Evolutionary conservation across 2,113 vertebrate species (phyloP), one percentile per base, ranked within the genome.

Genomic region (Melanerpes aurifrons): DNA sequence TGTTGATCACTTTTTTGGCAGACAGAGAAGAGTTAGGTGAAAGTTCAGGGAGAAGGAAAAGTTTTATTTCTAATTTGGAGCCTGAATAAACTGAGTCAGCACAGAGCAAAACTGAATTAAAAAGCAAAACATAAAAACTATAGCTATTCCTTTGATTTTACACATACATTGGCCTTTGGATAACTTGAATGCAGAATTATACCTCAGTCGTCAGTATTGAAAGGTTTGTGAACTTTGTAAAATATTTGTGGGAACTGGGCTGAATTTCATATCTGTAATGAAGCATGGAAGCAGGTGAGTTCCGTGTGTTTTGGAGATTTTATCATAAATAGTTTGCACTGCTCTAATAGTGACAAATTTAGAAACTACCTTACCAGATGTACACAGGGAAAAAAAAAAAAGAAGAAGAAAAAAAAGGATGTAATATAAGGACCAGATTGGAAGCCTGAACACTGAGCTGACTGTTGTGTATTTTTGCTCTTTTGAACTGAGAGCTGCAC

Each of bases 281-380:
- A 89, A 96, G 92, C 87, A 83, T 86, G 58, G 87, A 94, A 91
- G 54, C 72, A 93, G 91, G 95, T 95, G 87, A 87, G 54, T 71
- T 94, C 80, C 87, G 91, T 91, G 93, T 94, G 93, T 75, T 91
- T 89, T 92, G 79, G 87, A 80, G 45, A 69, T 90, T 82, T 95
- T 93, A 63, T 94, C 86, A 72, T 86, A 82, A 95, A 95, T 93
- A 94, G 62, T 86, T 95, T 91, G 87, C 89, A 95, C 94, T 91
- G 25, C 82, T 92, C 12, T 91, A 89, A 90, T 90, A 94, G 82
- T 1, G 24, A 92, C 79, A 86, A 94, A 94, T 92, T 92, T 87
- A 92, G 70, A 86, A 96, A 94, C 57, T 92, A 66, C 79, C 64
- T 87, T 94, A 87, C 91, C 96, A 95, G 89, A 96, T 94, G 89